These are phyloP conservation scores for Pinna nobilis DNA, from an alignment of 1,140 invertebrate species.

Conservation along the genomic window DNA sequence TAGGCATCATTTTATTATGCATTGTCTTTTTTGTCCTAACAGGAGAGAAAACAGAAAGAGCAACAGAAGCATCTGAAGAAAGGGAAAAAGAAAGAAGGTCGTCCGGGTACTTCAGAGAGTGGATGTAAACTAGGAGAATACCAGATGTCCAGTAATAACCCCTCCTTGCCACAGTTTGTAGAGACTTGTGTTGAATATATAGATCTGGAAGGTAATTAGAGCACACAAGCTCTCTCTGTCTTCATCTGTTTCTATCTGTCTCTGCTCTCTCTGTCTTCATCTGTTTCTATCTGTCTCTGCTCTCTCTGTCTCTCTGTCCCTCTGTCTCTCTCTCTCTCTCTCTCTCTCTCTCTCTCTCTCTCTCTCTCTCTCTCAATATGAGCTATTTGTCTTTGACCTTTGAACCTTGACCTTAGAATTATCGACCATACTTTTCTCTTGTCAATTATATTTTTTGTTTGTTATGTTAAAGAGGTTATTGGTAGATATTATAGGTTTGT, in stretches of 20 bases:
- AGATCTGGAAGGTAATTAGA: slow-evolving; percentile 80
- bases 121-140: slow-evolving; percentile 79
- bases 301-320: no score
- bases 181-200: slow-evolving; percentile 97
- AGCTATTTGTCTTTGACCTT: no score
- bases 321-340: no score
- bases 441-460: no score
- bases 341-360: no score
- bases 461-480: not conserved
- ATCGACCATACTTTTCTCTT: no score
- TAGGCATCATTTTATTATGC: not conserved
- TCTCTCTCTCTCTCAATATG: no score
- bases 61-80: slow-evolving; percentile 83
- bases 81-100: slow-evolving; percentile 80
- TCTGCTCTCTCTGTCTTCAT: no score
- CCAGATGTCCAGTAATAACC: slow-evolving; percentile 78
- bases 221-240: not conserved
- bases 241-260: no score
- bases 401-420: no score
- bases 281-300: no score
- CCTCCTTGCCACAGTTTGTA: slow-evolving; percentile 91
- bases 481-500: not conserved
- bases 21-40: slow-evolving; percentile 19
- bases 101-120: slow-evolving; percentile 60
- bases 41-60: slow-evolving; percentile 81